Evolutionary conservation across 2,797 vertebrate species (phyloP).

Genomic region (Otolemur crassicaudatus): DNA sequence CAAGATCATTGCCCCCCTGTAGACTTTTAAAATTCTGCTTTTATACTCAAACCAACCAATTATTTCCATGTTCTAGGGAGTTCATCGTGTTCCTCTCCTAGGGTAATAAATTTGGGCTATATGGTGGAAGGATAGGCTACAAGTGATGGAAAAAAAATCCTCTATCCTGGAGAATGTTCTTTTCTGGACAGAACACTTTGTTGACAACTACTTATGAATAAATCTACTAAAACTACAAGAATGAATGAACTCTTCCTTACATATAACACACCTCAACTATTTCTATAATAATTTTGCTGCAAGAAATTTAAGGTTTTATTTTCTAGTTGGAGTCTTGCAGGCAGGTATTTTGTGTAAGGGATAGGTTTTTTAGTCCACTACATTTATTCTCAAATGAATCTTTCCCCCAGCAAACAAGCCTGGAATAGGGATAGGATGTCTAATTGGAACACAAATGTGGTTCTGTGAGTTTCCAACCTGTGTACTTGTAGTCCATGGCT

Average conservation of each 20-base stretch:
- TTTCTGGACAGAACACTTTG: not conserved
- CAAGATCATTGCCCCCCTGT: not conserved
- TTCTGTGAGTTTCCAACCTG: not conserved
- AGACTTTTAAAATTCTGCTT: conserved; percentile 15
- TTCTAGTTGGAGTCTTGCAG: not conserved
- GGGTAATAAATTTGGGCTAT: conserved; percentile 45
- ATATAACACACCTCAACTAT: not conserved
- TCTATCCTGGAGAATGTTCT: not conserved
- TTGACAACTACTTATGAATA: not conserved
- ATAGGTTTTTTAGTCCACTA: not conserved
- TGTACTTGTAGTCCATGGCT: not conserved
- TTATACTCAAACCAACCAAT: conserved; percentile 23
- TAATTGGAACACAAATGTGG: not conserved
- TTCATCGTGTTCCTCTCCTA: conserved; percentile 30
- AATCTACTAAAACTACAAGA: not conserved
- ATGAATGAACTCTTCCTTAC: not conserved
- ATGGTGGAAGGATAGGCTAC: not conserved
- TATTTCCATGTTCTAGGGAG: conserved; percentile 29
- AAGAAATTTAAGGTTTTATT: not conserved
- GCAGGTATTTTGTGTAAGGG: not conserved
- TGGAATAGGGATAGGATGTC: not conserved
- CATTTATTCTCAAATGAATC: not conserved
- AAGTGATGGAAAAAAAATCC: not conserved
- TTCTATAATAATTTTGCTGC: not conserved
- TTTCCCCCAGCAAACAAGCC: not conserved